A percentile compares a stretch with the other conserved stretches of the same genome.
Conservation (phyloP, 2,888 invertebrate genomes). For the Calameuta idolon region DNA sequence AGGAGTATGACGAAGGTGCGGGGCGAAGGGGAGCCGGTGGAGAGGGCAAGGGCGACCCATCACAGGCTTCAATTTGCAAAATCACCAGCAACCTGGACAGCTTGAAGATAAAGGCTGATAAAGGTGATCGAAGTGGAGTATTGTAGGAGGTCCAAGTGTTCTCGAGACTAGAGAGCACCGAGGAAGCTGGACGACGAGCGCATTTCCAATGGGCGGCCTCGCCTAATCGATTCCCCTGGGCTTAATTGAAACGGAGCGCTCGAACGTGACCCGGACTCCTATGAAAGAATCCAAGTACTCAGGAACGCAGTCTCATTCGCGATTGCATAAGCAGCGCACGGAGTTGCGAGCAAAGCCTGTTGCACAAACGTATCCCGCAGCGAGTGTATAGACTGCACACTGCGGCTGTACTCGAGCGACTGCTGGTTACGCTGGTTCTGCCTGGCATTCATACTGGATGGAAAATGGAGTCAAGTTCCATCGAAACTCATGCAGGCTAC, state of each 20-base stretch:
- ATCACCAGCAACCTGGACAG: background rate
- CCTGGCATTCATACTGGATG: background rate
- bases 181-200: background rate
- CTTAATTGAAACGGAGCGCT: background rate
- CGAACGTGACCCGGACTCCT: background rate
- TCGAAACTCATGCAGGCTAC: background rate
- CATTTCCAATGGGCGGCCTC: background rate
- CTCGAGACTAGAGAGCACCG: background rate
- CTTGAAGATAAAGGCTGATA: background rate
- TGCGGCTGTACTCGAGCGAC: slow-evolving; percentile 53
- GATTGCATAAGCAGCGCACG: slow-evolving; percentile 56
- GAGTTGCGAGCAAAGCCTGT: slow-evolving; percentile 55
- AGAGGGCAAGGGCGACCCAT: background rate
- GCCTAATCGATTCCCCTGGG: background rate
- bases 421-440: slow-evolving; percentile 20
- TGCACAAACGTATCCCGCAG: slow-evolving; percentile 56
- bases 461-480: background rate
- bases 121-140: background rate
- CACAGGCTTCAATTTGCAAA: background rate
- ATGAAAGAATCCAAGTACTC: slow-evolving; percentile 49
- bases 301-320: slow-evolving; percentile 46
- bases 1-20: background rate
- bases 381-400: slow-evolving; percentile 31
- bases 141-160: background rate
- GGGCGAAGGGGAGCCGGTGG: background rate